A percentile compares a stretch with the other conserved stretches of the same genome.
Evolutionary conservation across 2,113 vertebrate genomes (phyloP).

Genomic region (Toxotes chatareus): DNA sequence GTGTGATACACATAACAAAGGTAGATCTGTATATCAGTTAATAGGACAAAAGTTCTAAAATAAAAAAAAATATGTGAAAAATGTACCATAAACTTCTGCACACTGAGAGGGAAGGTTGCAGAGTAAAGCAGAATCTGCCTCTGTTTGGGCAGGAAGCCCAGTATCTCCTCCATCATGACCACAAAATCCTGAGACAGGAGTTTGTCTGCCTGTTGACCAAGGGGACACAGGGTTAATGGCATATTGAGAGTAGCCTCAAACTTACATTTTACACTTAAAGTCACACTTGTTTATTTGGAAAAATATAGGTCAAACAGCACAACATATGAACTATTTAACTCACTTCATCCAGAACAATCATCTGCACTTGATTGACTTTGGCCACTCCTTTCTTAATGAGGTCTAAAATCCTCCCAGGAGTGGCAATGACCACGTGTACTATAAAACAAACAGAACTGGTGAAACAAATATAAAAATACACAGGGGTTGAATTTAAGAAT

Average conservation of each 20-base stretch:
- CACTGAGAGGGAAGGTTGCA: slow-evolving; percentile 97
- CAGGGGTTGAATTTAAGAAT: not conserved
- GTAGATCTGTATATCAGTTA: not conserved
- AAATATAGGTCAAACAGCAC: not conserved
- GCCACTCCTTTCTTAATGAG: slow-evolving; percentile 99
- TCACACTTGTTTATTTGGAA: not conserved
- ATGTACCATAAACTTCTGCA: slow-evolving; percentile 98
- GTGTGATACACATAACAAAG: not conserved
- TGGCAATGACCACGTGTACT: slow-evolving; percentile 99
- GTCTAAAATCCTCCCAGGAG: slow-evolving; percentile 98
- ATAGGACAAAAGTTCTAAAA: not conserved
- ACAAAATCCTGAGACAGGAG: slow-evolving; percentile 99
- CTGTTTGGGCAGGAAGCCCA: slow-evolving; percentile 96
- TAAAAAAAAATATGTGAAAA: slow-evolving; percentile 39
- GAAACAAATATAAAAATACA: not conserved
- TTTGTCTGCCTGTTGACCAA: slow-evolving; percentile 91
- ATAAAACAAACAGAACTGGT: slow-evolving; percentile 5
- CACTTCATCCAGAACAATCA: slow-evolving; percentile 99
- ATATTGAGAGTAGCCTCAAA: not conserved
- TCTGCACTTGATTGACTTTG: slow-evolving; percentile 98
- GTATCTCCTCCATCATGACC: slow-evolving; percentile 99
- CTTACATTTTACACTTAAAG: not conserved
- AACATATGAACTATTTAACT: slow-evolving; percentile 54
- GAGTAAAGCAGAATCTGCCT: slow-evolving; percentile 99
- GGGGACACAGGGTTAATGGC: not conserved